Conservation (phyloP, 2,797 vertebrate species). For the Apogon talboti region DNA sequence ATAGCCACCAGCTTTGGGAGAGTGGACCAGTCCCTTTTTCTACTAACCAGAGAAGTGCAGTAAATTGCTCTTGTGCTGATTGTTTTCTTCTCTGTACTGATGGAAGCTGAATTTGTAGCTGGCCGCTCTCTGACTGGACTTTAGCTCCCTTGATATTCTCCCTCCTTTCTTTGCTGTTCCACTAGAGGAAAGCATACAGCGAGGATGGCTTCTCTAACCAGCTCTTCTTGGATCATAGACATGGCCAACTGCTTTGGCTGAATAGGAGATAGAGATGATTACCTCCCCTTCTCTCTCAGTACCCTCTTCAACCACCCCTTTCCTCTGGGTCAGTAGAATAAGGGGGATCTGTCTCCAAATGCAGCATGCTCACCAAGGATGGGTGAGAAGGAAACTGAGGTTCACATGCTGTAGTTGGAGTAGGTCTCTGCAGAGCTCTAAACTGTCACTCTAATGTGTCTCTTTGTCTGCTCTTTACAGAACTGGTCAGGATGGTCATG, state of each 20-base stretch:
- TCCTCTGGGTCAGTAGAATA: slow-evolving; percentile 38
- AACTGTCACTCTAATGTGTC: slow-evolving; percentile 31
- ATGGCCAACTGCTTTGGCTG: slow-evolving; percentile 76
- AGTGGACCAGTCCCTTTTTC: slow-evolving; percentile 72
- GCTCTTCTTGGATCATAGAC: slow-evolving; percentile 78
- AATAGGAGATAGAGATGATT: slow-evolving; percentile 73
- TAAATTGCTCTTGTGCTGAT: slow-evolving; percentile 72
- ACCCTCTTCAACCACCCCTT: slow-evolving; percentile 29
- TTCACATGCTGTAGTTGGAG: slow-evolving; percentile 70
- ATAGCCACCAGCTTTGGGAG: slow-evolving; percentile 62
- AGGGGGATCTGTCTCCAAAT: slow-evolving; percentile 60
- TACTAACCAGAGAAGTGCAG: slow-evolving; percentile 80
- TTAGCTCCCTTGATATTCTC: slow-evolving; percentile 58
- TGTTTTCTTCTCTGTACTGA: slow-evolving; percentile 69
- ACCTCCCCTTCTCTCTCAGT: slow-evolving; percentile 63
- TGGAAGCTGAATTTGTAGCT: slow-evolving; percentile 73
- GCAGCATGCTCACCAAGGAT: slow-evolving; percentile 60
- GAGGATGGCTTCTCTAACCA: slow-evolving; percentile 80
- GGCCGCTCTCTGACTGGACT: slow-evolving; percentile 67
- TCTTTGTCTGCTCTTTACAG: slow-evolving; percentile 68
- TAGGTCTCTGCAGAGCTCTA: slow-evolving; percentile 30
- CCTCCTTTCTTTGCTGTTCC: slow-evolving; percentile 69
- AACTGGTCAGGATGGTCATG: slow-evolving; percentile 88
- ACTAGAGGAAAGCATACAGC: slow-evolving; percentile 74
- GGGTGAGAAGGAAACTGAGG: slow-evolving; percentile 21